Conservation (phyloP, 2,888 invertebrate species). For the Glyphotaelius pellucidus region DNA sequence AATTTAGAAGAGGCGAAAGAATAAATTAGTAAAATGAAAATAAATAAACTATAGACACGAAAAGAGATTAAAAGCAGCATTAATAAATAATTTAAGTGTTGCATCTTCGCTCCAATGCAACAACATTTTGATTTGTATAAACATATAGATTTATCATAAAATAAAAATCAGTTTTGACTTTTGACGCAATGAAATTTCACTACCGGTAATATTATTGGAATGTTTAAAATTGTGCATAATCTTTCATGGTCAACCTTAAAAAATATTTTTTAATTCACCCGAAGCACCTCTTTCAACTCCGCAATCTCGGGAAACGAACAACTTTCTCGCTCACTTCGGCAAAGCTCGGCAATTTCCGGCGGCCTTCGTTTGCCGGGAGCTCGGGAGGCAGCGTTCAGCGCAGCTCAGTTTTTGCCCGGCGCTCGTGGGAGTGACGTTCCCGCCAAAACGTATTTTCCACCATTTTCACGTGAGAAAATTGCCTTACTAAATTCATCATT, state of each 20-base stretch:
- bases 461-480: constrained; percentile 57
- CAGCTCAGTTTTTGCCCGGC: constrained; percentile 60
- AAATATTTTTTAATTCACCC: neutral
- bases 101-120: too few species aligned
- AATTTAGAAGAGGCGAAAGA: too few species aligned
- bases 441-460: constrained; percentile 53
- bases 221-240: too few species aligned
- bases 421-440: constrained; percentile 57
- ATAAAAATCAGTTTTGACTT: too few species aligned
- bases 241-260: neutral
- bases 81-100: too few species aligned
- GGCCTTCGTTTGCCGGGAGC: constrained; percentile 56
- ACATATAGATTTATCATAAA: too few species aligned
- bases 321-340: constrained; percentile 58
- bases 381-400: constrained; percentile 6
- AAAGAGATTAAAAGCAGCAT: too few species aligned
- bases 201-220: too few species aligned
- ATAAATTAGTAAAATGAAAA: too few species aligned
- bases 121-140: too few species aligned
- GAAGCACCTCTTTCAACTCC: neutral
- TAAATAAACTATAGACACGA: too few species aligned
- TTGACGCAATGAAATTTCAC: too few species aligned
- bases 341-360: constrained; percentile 54
- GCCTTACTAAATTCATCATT: neutral
- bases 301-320: neutral